Evolutionary conservation across 2,888 invertebrate genomes (phyloP).

Genomic region (Standfussiana lucernea): DNA sequence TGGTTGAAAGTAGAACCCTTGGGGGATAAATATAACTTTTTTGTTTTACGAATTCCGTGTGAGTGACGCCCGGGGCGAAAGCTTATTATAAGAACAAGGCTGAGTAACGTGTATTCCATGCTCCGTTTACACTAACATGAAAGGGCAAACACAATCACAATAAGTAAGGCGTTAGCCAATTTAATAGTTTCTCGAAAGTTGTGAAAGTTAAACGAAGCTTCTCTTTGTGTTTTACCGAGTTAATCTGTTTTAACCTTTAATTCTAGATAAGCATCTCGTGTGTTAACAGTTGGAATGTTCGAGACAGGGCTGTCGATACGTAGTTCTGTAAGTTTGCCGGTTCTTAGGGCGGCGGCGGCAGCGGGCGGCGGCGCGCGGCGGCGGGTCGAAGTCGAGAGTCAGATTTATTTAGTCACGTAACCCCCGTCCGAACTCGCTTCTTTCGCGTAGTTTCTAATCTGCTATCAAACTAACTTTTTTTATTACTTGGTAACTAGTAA

Average conservation of each 20-base stretch:
- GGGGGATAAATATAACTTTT: constrained; percentile 58
- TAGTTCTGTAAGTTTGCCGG: constrained; percentile 51
- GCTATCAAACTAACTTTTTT: constrained; percentile 86
- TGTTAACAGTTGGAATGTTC: constrained; percentile 61
- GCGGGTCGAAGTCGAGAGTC: constrained; percentile 66
- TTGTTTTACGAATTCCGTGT: constrained; percentile 56
- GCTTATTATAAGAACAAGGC: constrained; percentile 44
- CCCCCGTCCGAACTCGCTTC: constrained; percentile 77
- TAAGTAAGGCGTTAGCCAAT: constrained; percentile 48
- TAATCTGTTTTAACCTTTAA: constrained; percentile 65
- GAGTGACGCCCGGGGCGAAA: constrained; percentile 47
- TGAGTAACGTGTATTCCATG: constrained; percentile 19
- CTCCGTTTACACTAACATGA: constrained; percentile 19
- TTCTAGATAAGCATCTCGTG: constrained; percentile 62
- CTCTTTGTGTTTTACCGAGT: constrained; percentile 55
- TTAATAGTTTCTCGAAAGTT: constrained; percentile 53
- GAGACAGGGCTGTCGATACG: constrained; percentile 56
- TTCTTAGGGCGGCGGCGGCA: constrained; percentile 35
- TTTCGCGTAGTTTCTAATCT: constrained; percentile 85
- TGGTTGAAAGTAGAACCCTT: constrained; percentile 54
- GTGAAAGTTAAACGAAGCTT: constrained; percentile 53
- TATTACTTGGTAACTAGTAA: constrained; percentile 86
- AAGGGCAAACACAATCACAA: constrained; percentile 41
- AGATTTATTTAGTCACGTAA: constrained; percentile 85
- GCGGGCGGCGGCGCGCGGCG: constrained; percentile 9